Evolutionary conservation across 2,797 vertebrate species (phyloP), one percentile per base, ranked within the genome.

Genomic region (Acanthurus lineatus): DNA sequence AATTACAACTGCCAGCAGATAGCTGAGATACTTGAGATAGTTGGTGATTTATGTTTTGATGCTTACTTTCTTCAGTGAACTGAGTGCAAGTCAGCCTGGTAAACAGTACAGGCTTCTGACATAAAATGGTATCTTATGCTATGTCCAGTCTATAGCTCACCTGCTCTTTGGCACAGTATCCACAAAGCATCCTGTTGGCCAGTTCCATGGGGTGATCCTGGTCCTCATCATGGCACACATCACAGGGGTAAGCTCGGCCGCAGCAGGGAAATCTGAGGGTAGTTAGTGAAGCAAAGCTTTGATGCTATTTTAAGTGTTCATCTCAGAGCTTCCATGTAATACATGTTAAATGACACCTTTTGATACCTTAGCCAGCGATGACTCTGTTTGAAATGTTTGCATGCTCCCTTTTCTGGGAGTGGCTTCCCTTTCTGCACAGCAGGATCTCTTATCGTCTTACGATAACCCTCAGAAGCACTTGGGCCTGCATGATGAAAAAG

Each of bases 131-230:
- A 32, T 32, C 2, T 32, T 12, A 60, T 20, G 4, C 47, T 10
- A 70, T 15, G 4, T 35, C 11, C 65, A 35, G 42, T 68, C 16
- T 22, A 9, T 10, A 16, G 11, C 75, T 89, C 63, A 96, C 96
- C 94, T 97, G 96, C 70, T 97, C 96, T 90, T 96, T 96, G 69
- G 96, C 96, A 76, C 96, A 97, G 86, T 87, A 86, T 28, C 96
- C 96, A 74, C 96, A 97, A 70, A 96, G 93, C 96, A 97, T 97
- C 70, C 96, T 94, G 44, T 82, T 94, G 48, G 96, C 96, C 56
- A 96, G 92, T 71, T 97, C 96, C 96, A 96, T 96, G 47, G 90
- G 89, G 77, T 97, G 96, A 85, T 96, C 94, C 89, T 97, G 96
- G 81, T 93, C 92, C 76, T 93, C 91, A 19, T 96, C 94, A 2